A percentile compares a stretch with the other conserved stretches of the same genome.
phyloP scores from a whole-genome alignment of 2,888 invertebrate genomes.

The Nomada flava region DNA sequence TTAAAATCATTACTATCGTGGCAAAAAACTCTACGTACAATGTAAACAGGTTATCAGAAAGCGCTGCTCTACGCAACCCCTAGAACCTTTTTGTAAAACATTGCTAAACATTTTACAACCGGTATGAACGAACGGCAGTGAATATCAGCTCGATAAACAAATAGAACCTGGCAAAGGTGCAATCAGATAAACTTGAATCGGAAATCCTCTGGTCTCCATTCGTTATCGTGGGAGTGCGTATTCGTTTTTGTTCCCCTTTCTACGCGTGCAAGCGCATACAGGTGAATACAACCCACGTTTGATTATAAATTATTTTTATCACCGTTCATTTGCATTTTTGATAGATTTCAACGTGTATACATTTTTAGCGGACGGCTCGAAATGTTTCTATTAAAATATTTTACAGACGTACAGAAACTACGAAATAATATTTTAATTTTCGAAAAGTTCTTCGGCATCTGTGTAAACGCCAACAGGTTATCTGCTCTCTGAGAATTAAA shows the following conservation, averaged over 20 bases:
- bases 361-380: not conserved
- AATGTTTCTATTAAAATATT: not conserved
- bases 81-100: not conserved
- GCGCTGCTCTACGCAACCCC: not conserved
- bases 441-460: no score
- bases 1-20: no score
- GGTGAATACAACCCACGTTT: not conserved
- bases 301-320: conserved; percentile 39
- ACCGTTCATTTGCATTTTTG: conserved; percentile 13
- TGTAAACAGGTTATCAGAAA: not conserved
- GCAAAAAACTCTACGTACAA: no score
- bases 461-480: no score
- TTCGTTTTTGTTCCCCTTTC: not conserved
- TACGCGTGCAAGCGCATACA: not conserved
- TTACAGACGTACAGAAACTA: no score
- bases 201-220: conserved; percentile 26
- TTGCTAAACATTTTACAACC: conserved; percentile 8
- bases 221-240: conserved; percentile 1
- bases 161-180: conserved; percentile 22
- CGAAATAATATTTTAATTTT: no score
- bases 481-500: no score
- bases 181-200: conserved; percentile 43
- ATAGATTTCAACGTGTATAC: no score
- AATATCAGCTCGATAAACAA: conserved; percentile 10
- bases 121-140: not conserved